These are phyloP conservation scores for Petaurus breviceps DNA, from an alignment of 2,113 vertebrate genomes.

Conservation along the genomic window DNA sequence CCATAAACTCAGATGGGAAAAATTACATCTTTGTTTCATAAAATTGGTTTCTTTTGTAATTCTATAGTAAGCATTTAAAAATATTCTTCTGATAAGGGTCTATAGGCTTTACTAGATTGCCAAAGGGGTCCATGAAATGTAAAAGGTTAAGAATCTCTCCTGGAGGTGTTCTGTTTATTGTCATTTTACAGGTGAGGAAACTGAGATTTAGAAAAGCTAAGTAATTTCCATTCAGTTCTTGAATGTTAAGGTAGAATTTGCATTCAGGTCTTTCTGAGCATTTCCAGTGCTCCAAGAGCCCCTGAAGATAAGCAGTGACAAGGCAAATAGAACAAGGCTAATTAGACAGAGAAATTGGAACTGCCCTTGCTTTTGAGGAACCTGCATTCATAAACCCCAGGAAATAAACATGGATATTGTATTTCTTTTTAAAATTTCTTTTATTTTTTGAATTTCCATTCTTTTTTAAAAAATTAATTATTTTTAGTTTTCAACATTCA, in stretches of 20 bases:
- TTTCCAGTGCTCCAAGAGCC: neutral
- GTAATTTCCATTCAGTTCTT: neutral
- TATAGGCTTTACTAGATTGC: neutral
- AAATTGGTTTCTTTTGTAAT: neutral
- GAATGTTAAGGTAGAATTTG: neutral
- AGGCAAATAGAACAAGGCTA: neutral
- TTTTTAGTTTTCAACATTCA: no score
- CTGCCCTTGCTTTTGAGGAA: neutral
- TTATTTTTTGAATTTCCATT: no score
- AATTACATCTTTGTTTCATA: neutral
- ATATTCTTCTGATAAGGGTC: neutral
- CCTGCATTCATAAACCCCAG: neutral
- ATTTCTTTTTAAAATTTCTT: neutral
- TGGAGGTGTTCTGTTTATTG: neutral
- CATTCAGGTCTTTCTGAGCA: neutral
- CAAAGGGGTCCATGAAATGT: neutral
- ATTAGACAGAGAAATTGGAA: neutral
- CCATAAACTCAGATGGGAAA: neutral
- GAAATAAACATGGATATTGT: neutral
- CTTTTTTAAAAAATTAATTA: no score
- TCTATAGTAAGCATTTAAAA: neutral
- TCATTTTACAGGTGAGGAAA: neutral
- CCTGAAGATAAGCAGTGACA: neutral
- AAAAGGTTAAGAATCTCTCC: neutral
- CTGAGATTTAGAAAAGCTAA: neutral